Base-by-base conservation (phyloP, 2,113 vertebrate species). In the Sardina pilchardus region DNA sequence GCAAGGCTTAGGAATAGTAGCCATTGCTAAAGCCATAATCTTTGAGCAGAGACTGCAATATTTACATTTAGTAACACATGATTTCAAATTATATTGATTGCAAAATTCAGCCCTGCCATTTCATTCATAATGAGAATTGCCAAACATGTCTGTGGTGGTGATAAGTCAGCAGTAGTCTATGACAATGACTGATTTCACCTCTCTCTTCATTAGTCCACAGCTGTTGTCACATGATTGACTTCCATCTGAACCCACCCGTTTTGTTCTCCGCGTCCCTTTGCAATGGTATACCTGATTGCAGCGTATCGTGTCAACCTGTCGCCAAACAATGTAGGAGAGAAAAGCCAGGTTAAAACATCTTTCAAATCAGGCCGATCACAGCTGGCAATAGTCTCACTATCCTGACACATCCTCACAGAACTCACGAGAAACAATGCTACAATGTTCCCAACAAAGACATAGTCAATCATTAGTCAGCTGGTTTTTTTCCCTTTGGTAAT, bases 51-150 rank as follows among this genome's bases (percentile, higher is more conserved):
- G 36, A 36, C 71, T 16, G 30, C 34, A 78, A 14, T 78, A 78
- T 78, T 36, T 78, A 78, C 71, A 78, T 78, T 78, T 78, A 78
- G 30, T 34, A 78, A 78, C 30, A 78, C 71, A 78, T 78, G 26
- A 34, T 78, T 71, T 78, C 14, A 78, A 78, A 78, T 36, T 36
- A 36, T 78, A 34, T 34, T 78, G 71, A 78, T 78, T 36, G 71
- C 30, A 39, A 39, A 78, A 78, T 78, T 34, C 71, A 78, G 71
- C 71, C 8, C 63, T 67, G 63, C n/a, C 24, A 36, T 39, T 78
- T 34, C 30, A 78, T 78, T 30, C 39, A 78, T 78, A 17, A 78
- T 78, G 71, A 78, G 30, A 36, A 78, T 39, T 24, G 24, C 19
- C 59, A 63, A 63, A 59, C 53, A 59, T 24, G 7, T 26, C 7